Base-by-base conservation (phyloP, 2,888 invertebrate species). In the Diabrotica balteata region DNA sequence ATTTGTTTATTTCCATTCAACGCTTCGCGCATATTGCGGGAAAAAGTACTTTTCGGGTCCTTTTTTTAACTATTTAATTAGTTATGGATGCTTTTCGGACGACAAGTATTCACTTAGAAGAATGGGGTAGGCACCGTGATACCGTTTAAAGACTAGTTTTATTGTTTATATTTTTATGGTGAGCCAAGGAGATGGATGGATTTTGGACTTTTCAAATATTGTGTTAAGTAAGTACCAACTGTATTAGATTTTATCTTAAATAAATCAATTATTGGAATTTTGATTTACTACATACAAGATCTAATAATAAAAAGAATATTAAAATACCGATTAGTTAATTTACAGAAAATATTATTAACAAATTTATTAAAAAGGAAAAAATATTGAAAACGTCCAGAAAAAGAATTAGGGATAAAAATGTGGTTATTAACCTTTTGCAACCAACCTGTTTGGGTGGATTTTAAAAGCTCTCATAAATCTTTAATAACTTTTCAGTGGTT, bases 41-140 rank as follows among this genome's bases (percentile, higher is more conserved):
- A 44, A 54, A 42, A 55, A 49, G 46, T 11, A 52, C 32, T 42
- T 32, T 32, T 44, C 49, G 32, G 32, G 3, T 32, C 32, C 32
- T 32, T 32, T 32, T 17, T 32, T 32, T 32, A 32, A 32, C 32
- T 32, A 32, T 32, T 32, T n/a, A 11, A 11, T 32, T 60, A 17
- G 61, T 52, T 45, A 62, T 62, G 62, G 62, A 62, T 42, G 45
- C 8, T 46, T 46, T 44, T 46, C 52, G n/a, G 6, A 32, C 22
- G 46, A 46, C 53, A 32, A 61, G 7, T 32, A 32, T 43, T 53
- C 32, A 22, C 7, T 45, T 53, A 22, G 22, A 8, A 22, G 10
- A 45, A 61, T 61, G 61, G 61, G 61, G 52, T 61, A 61, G 53
- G n/a, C 7, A 42, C 9, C 43, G 43, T n/a, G 17, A 9, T 9